Percentiles rank a stretch among this genome's conserved stretches.
Conservation (phyloP, 2,113 vertebrate genomes). For the Pogonocichla stellata region DNA sequence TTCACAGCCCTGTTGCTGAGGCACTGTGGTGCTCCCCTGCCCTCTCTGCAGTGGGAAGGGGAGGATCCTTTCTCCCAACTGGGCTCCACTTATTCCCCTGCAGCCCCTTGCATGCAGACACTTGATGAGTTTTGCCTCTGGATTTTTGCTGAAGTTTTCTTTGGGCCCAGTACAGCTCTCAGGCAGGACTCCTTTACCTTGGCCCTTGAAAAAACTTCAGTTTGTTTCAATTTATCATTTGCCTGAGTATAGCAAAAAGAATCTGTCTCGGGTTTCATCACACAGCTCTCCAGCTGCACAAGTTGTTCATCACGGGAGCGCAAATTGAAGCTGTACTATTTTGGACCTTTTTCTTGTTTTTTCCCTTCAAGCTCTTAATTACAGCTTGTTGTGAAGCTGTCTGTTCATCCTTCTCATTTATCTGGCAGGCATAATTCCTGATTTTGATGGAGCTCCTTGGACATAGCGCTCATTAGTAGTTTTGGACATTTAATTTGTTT, state of each 20-base stretch:
- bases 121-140: not conserved
- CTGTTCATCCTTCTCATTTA: constrained; percentile 22
- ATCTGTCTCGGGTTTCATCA: constrained; percentile 20
- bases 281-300: constrained; percentile 6
- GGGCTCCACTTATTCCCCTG: accelerated
- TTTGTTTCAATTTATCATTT: constrained; percentile 18
- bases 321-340: not conserved
- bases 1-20: not conserved
- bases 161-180: not conserved
- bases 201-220: not conserved
- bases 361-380: constrained; percentile 1
- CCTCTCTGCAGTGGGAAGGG: not conserved
- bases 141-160: constrained; percentile 40
- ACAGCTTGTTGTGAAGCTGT: not conserved
- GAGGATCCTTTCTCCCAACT: not conserved
- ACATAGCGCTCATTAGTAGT: constrained; percentile 42
- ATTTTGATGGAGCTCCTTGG: constrained; percentile 36
- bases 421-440: not conserved
- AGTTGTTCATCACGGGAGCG: constrained; percentile 1
- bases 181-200: not conserved
- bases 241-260: not conserved
- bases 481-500: constrained; percentile 68
- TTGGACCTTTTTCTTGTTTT: not conserved
- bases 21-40: not conserved
- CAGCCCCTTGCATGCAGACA: not conserved